Evolutionary conservation across 2,888 invertebrate species (phyloP).

Genomic region (Cordylochernes scorpioides): DNA sequence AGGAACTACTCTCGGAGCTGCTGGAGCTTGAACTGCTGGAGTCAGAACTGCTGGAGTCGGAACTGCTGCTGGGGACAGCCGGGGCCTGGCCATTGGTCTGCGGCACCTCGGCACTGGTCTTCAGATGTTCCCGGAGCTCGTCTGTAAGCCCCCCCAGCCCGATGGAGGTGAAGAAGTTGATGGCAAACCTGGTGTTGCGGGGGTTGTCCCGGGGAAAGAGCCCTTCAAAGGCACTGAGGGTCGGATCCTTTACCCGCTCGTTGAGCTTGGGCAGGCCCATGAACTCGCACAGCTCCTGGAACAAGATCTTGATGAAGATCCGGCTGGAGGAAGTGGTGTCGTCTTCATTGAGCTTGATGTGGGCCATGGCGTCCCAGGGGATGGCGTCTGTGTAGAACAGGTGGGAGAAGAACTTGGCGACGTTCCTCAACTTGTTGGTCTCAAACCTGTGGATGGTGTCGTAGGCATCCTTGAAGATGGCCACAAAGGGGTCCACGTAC

Average conservation of each 20-base stretch:
- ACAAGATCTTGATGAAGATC: constrained; percentile 89
- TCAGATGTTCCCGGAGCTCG: constrained; percentile 62
- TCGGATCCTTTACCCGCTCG: constrained; percentile 61
- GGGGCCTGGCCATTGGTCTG: constrained; percentile 13
- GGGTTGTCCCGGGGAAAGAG: constrained; percentile 87
- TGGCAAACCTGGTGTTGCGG: constrained; percentile 81
- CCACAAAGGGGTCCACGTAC: constrained; percentile 73
- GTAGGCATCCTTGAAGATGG: constrained; percentile 82
- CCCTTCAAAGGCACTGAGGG: constrained; percentile 55
- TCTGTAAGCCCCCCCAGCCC: constrained; percentile 88
- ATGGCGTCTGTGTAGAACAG: constrained; percentile 85
- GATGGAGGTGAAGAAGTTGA: constrained; percentile 89
- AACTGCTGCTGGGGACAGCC: background rate
- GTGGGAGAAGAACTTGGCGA: constrained; percentile 90
- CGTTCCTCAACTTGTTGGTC: constrained; percentile 77
- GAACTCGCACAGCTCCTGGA: constrained; percentile 73
- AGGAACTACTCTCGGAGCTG: background rate
- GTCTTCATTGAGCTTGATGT: constrained; percentile 75
- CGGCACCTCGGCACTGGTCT: constrained; percentile 44
- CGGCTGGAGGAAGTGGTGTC: constrained; percentile 91
- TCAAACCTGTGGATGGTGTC: constrained; percentile 71
- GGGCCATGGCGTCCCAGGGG: constrained; percentile 70
- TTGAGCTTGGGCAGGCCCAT: constrained; percentile 82
- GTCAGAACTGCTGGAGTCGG: background rate
- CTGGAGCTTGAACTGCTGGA: background rate